These are phyloP conservation scores for Salticus scenicus DNA, from an alignment of 2,888 invertebrate genomes.

Conservation along the genomic window DNA sequence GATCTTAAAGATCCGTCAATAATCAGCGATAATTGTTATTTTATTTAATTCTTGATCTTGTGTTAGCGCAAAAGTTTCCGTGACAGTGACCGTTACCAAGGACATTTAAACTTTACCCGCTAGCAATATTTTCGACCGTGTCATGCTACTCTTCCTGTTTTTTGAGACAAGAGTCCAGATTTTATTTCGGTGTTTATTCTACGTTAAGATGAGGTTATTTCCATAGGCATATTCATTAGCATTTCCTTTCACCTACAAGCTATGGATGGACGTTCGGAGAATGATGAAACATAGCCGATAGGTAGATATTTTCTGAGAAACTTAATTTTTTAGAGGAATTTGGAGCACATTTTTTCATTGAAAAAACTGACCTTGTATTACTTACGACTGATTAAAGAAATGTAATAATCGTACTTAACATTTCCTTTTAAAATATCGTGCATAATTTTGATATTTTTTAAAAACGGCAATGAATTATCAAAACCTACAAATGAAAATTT, in stretches of 20 bases:
- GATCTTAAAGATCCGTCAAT: background rate
- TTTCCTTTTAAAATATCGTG: too few species aligned
- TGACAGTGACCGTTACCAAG: slow-evolving; percentile 9
- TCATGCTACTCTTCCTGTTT: background rate
- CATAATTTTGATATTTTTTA: too few species aligned
- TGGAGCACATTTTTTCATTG: too few species aligned
- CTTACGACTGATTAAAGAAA: too few species aligned
- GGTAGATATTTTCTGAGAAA: too few species aligned
- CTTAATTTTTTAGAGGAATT: too few species aligned
- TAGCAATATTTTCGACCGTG: background rate
- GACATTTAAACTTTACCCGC: background rate
- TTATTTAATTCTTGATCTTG: too few species aligned
- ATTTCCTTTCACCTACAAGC: background rate
- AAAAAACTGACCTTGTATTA: too few species aligned
- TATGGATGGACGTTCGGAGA: background rate
- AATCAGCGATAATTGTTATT: background rate
- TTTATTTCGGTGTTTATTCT: background rate
- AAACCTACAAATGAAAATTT: too few species aligned
- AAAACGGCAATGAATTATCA: too few species aligned
- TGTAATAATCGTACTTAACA: too few species aligned
- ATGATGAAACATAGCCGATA: too few species aligned
- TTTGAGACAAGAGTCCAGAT: background rate
- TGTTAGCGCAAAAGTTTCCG: background rate
- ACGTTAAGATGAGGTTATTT: background rate
- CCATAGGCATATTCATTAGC: background rate